Conservation (phyloP, 2,113 vertebrate species). For the Microcebus jonahi region DNA sequence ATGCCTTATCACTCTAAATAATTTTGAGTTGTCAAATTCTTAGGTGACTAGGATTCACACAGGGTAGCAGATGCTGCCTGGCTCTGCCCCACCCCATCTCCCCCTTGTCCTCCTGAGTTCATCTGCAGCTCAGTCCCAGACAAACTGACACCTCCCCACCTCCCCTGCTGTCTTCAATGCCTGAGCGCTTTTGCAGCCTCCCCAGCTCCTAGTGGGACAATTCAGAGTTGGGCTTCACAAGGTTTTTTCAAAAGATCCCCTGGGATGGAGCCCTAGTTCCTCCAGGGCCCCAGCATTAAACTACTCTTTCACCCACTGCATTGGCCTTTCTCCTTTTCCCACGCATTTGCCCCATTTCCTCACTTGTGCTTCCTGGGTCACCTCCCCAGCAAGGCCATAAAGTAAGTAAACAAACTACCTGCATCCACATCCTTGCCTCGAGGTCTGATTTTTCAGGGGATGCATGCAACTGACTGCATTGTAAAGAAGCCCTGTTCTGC, state of each 20-base stretch:
- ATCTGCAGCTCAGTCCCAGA: not conserved
- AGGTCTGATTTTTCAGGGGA: not conserved
- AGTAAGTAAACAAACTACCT: not conserved
- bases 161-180: rapidly evolving
- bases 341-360: not conserved
- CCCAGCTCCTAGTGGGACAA: no score
- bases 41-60: no score
- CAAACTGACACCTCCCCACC: no score
- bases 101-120: not conserved
- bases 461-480: rapidly evolving
- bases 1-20: not conserved
- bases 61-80: rapidly evolving
- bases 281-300: not conserved
- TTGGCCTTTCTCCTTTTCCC: not conserved
- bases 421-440: not conserved
- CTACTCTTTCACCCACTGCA: not conserved
- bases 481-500: not conserved
- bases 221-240: not conserved
- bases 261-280: not conserved
- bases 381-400: not conserved
- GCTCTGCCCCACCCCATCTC: not conserved
- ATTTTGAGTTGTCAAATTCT: not conserved
- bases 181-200: not conserved
- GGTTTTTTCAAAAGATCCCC: not conserved
- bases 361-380: not conserved